Conservation (phyloP, 1,140 invertebrate genomes). For the Drosophila willistoni region DNA sequence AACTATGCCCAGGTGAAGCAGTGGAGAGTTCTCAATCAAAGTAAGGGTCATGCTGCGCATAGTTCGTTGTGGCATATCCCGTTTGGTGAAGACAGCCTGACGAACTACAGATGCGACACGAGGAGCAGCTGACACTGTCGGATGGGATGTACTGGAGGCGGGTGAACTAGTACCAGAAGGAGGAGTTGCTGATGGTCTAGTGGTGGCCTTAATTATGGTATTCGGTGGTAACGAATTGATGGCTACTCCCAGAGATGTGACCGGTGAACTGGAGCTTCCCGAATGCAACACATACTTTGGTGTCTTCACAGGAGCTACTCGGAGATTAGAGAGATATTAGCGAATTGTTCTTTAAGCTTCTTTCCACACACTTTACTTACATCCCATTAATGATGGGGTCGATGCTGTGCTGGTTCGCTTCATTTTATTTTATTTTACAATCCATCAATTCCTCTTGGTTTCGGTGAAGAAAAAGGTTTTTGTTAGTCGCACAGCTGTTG, state of each 20-base stretch:
- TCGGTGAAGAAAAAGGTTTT: constrained; percentile 12
- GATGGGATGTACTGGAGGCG: background rate
- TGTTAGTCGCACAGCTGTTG: background rate
- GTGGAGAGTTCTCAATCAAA: constrained; percentile 64
- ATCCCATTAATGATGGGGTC: background rate
- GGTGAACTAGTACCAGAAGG: background rate
- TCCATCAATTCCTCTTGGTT: constrained; percentile 18
- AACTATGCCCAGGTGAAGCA: constrained; percentile 61
- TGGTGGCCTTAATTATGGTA: constrained; percentile 75
- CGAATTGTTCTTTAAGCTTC: background rate
- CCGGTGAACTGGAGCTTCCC: background rate
- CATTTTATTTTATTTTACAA: constrained; percentile 61
- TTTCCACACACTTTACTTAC: background rate
- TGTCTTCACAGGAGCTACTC: constrained; percentile 41
- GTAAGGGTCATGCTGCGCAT: constrained; percentile 66
- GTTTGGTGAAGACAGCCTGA: constrained; percentile 70
- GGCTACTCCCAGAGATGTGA: constrained; percentile 48
- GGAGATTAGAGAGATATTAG: background rate
- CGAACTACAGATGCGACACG: constrained; percentile 59
- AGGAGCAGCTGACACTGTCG: constrained; percentile 22
- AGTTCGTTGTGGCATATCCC: constrained; percentile 64
- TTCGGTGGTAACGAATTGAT: constrained; percentile 73
- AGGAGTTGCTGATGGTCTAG: constrained; percentile 29
- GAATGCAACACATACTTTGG: constrained; percentile 62
- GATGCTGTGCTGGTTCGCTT: constrained; percentile 41